Conservation (phyloP, 2,113 vertebrate genomes). For the Albula glossodonta region DNA sequence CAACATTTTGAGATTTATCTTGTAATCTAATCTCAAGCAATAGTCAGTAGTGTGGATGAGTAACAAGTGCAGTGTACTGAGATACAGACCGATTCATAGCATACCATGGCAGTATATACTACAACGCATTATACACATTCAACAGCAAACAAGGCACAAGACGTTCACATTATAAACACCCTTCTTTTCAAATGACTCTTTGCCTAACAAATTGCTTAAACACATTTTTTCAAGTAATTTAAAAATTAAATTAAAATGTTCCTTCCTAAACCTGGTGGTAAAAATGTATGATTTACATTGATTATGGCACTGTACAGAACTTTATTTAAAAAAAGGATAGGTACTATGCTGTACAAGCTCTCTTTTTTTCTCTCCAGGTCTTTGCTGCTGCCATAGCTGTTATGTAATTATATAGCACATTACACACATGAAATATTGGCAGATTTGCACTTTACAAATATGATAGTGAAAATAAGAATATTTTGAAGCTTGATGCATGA, state of each 20-base stretch:
- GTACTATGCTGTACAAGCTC: neutral
- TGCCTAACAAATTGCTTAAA: slow-evolving; percentile 20
- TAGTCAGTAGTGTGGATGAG: slow-evolving; percentile 88
- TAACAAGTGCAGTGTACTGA: slow-evolving; percentile 82
- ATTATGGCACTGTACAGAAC: slow-evolving; percentile 74
- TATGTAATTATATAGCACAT: neutral
- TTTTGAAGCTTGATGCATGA: neutral
- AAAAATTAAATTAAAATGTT: slow-evolving; percentile 65
- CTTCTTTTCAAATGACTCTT: slow-evolving; percentile 49
- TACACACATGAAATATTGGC: neutral
- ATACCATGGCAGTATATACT: slow-evolving; percentile 78
- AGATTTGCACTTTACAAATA: neutral
- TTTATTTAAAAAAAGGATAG: neutral
- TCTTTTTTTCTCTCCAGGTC: neutral
- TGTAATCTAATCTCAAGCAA: slow-evolving; percentile 75
- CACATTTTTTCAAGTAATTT: slow-evolving; percentile 75
- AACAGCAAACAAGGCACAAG: slow-evolving; percentile 91
- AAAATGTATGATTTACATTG: slow-evolving; percentile 66
- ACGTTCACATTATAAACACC: slow-evolving; percentile 85
- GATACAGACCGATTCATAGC: slow-evolving; percentile 77
- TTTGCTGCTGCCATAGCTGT: neutral
- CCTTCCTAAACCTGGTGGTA: slow-evolving; percentile 63
- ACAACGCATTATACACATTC: slow-evolving; percentile 86
- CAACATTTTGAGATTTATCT: slow-evolving; percentile 73
- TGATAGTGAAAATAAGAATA: neutral